Conservation (phyloP, 2,797 vertebrate genomes). For the Gymnoscopelus microlampas region DNA sequence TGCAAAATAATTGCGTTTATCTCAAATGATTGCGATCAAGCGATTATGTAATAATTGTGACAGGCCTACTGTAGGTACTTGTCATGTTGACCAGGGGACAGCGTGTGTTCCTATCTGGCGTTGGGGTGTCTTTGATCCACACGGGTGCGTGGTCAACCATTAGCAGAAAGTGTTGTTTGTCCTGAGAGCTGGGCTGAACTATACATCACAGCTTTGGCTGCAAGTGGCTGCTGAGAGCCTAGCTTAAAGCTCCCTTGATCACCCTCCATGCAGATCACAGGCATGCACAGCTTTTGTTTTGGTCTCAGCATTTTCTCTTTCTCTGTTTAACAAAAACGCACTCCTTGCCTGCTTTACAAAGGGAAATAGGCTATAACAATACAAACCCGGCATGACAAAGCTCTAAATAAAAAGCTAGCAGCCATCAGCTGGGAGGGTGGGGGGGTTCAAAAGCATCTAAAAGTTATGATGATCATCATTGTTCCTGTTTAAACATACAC, state of each 20-base stretch:
- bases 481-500: constrained; percentile 26
- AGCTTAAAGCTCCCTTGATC: constrained; percentile 47
- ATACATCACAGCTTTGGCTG: constrained; percentile 33
- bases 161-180: constrained; percentile 50
- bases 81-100: constrained; percentile 29
- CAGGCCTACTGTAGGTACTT: constrained; percentile 1
- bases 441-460: constrained; percentile 42
- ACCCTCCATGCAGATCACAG: constrained; percentile 26
- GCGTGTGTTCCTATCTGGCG: constrained; percentile 36
- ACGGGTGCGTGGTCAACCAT: constrained; percentile 46
- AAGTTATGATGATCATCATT: constrained; percentile 27
- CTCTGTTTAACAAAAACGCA: constrained; percentile 23
- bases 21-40: too few species aligned
- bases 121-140: constrained; percentile 44
- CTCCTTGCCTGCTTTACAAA: constrained; percentile 23
- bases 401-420: constrained; percentile 8
- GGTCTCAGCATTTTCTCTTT: constrained; percentile 39
- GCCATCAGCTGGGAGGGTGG: constrained; percentile 23
- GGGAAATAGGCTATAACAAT: not conserved
- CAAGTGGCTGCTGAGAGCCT: constrained; percentile 31
- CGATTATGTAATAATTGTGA: too few species aligned
- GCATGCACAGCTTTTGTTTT: constrained; percentile 34
- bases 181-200: constrained; percentile 44
- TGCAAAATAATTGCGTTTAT: too few species aligned
- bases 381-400: constrained; percentile 40